Evolutionary conservation across 2,888 invertebrate species (phyloP).

Genomic region (Lepidocyrtoides sp.): DNA sequence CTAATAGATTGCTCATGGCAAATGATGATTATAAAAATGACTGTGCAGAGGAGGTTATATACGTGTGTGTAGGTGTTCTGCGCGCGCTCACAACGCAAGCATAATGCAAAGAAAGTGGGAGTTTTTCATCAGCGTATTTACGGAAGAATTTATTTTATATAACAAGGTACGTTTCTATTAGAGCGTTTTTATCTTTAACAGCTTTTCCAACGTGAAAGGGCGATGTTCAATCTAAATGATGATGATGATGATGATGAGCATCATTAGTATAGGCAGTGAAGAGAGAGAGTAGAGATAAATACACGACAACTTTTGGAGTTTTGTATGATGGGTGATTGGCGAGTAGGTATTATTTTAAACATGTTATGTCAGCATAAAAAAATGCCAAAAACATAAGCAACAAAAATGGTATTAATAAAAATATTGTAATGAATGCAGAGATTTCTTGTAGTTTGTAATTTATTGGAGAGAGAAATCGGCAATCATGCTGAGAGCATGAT

Average conservation of each 20-base stretch:
- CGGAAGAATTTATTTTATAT: background rate
- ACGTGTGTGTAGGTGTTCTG: background rate
- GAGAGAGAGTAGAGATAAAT: background rate
- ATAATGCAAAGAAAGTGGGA: slow-evolving; percentile 3
- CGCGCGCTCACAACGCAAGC: background rate
- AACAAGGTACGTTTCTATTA: background rate
- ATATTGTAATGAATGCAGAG: no score
- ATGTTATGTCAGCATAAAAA: no score
- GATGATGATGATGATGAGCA: background rate
- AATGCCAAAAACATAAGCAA: no score
- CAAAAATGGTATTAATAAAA: background rate
- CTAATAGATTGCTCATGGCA: slow-evolving; percentile 8
- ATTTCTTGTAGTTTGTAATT: no score
- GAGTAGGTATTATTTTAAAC: no score
- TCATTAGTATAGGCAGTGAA: no score
- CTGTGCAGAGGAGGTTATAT: background rate
- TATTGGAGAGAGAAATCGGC: no score
- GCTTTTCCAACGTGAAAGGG: background rate
- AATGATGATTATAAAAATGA: background rate
- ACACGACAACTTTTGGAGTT: background rate
- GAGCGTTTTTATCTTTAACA: no score
- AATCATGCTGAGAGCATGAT: background rate
- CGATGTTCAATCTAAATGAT: background rate
- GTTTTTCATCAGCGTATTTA: slow-evolving; percentile 5
- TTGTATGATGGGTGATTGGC: background rate